A percentile compares a stretch with the other conserved stretches of the same genome.
Evolutionary conservation across 2,888 invertebrate species (phyloP).

Genomic region (Fabriciana adippe): DNA sequence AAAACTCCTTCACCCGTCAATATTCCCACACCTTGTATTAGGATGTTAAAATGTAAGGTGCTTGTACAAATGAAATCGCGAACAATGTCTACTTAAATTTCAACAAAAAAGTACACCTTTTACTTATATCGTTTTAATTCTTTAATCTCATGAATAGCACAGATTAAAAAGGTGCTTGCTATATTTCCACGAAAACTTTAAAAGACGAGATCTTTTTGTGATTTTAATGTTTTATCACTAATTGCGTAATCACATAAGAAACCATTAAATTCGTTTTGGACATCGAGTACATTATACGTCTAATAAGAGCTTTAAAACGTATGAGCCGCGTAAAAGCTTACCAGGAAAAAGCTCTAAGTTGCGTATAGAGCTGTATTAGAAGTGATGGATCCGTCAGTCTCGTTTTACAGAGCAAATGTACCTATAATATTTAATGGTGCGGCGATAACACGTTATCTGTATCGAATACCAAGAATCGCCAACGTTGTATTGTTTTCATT

Average conservation of each 20-base stretch:
- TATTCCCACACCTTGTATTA: constrained; percentile 56
- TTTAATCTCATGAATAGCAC: constrained; percentile 24
- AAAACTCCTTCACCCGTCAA: constrained; percentile 52
- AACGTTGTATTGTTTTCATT: constrained; percentile 38
- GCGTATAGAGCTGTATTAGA: constrained; percentile 33
- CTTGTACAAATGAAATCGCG: constrained; percentile 51
- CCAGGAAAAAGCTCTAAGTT: constrained; percentile 23
- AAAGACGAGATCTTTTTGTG: not conserved
- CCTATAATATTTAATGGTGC: constrained; percentile 39
- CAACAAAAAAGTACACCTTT: constrained; percentile 42
- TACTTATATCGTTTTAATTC: constrained; percentile 22
- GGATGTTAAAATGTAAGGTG: constrained; percentile 35
- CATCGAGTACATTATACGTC: too few species aligned
- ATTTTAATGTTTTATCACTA: not conserved
- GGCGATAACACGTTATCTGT: constrained; percentile 46
- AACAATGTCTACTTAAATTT: constrained; percentile 52
- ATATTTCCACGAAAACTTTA: not conserved
- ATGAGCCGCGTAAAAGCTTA: not conserved
- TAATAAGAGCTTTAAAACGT: not conserved
- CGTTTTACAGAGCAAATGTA: constrained; percentile 37
- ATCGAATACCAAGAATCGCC: constrained; percentile 45
- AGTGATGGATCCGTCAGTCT: constrained; percentile 30
- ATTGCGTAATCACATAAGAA: not conserved
- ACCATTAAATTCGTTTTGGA: too few species aligned
- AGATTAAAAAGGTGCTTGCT: not conserved